Conservation (phyloP, 2,888 invertebrate genomes). For the Allacma fusca region DNA sequence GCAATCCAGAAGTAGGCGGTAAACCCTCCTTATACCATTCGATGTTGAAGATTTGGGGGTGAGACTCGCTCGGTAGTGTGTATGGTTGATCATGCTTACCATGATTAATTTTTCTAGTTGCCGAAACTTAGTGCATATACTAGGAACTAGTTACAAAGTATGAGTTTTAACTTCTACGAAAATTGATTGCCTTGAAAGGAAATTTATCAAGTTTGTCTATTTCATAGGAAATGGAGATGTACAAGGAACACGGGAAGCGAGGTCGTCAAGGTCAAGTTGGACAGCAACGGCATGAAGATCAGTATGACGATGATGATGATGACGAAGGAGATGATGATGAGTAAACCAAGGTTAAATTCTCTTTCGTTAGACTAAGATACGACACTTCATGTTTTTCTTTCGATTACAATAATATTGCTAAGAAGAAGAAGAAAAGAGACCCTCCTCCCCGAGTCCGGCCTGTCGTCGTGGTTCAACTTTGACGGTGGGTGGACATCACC, state of each 20-base stretch:
- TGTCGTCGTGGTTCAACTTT: not conserved
- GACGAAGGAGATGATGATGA: slow-evolving; percentile 46
- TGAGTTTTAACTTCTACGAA: no score
- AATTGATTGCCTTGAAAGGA: no score
- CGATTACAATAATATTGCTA: slow-evolving; percentile 20
- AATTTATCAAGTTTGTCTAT: not conserved
- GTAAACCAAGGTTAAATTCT: slow-evolving; percentile 34
- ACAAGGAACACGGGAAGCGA: slow-evolving; percentile 38
- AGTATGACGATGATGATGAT: slow-evolving; percentile 46
- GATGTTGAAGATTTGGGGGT: no score
- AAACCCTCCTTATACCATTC: no score
- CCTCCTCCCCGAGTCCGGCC: slow-evolving; percentile 5
- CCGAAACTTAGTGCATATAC: no score
- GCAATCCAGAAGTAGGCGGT: no score
- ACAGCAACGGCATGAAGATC: slow-evolving; percentile 26
- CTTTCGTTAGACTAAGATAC: slow-evolving; percentile 28
- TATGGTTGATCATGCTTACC: no score
- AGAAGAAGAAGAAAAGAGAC: slow-evolving; percentile 8
- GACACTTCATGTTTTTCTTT: slow-evolving; percentile 28
- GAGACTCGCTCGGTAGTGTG: no score
- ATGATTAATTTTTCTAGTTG: no score
- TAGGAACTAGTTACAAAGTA: no score
- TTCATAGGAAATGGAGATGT: slow-evolving; percentile 42
- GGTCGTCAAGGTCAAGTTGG: slow-evolving; percentile 35
- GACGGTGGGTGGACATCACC: not conserved